A percentile compares a stretch with the other conserved stretches of the same genome.
Evolutionary conservation across 2,888 invertebrate species (phyloP).

Genomic region (Alloscopus bannaensis): DNA sequence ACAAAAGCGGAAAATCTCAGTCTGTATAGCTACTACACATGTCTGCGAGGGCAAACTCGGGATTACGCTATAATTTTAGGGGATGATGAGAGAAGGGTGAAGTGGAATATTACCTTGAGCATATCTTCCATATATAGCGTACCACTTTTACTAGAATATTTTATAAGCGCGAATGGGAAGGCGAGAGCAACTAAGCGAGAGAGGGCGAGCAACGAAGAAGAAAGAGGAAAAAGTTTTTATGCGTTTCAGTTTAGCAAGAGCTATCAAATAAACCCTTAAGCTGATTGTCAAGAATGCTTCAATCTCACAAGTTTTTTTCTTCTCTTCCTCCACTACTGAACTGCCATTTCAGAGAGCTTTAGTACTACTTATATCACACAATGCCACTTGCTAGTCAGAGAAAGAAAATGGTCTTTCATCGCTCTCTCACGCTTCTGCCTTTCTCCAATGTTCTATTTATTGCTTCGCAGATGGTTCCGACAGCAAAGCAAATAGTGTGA

Average conservation of each 20-base stretch:
- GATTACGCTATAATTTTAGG: too few relatives aligned
- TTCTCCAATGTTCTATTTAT: constrained; percentile 37
- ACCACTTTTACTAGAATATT: constrained; percentile 34
- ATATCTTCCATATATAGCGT: background rate
- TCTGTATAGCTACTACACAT: too few relatives aligned
- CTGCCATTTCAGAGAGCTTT: background rate
- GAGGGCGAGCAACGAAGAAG: too few relatives aligned
- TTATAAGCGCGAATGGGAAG: too few relatives aligned
- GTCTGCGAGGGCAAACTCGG: too few relatives aligned
- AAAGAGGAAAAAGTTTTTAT: constrained; percentile 47
- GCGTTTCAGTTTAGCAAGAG: constrained; percentile 56
- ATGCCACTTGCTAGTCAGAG: too few relatives aligned
- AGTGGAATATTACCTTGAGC: too few relatives aligned
- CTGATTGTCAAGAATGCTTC: constrained; percentile 60
- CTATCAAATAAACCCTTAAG: constrained; percentile 64
- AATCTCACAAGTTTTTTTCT: constrained; percentile 49
- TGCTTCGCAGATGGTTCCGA: constrained; percentile 46
- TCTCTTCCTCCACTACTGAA: background rate
- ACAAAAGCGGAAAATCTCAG: too few relatives aligned
- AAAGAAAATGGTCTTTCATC: background rate
- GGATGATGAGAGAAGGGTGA: too few relatives aligned
- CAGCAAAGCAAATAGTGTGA: constrained; percentile 48
- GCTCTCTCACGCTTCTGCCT: background rate
- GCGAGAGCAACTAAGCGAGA: too few relatives aligned
- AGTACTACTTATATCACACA: too few relatives aligned